A percentile compares a stretch with the other conserved stretches of the same genome.
Conservation (phyloP, 2,113 vertebrate species). For the Herpailurus yagouaroundi region DNA sequence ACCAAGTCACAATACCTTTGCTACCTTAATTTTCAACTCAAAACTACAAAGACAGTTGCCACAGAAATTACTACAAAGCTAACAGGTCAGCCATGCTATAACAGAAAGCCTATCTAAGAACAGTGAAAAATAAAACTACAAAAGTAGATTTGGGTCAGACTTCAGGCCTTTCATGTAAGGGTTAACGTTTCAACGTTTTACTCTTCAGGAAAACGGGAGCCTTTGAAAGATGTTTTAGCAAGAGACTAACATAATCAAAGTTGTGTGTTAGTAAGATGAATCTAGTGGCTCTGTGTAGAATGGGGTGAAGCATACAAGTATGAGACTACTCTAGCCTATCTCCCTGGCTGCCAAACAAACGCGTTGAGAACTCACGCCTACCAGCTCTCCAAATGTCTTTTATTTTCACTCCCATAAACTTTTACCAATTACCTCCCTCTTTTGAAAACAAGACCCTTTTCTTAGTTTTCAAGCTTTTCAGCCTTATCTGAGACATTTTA, state of each 20-base stretch:
- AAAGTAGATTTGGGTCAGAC: not conserved
- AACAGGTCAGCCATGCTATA: not conserved
- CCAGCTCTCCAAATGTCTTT: not conserved
- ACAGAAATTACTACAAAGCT: constrained; percentile 34
- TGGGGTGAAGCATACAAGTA: not conserved
- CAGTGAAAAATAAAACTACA: not conserved
- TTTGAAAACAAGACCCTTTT: constrained; percentile 11
- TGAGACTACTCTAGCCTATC: not conserved
- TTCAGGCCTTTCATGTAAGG: not conserved
- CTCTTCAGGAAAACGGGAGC: not conserved
- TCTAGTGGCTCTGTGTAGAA: not conserved
- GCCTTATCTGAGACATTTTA: not conserved
- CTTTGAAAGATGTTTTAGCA: not conserved
- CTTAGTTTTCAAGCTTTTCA: constrained; percentile 20
- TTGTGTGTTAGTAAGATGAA: not conserved
- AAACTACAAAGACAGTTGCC: constrained; percentile 9
- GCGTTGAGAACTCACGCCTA: not conserved
- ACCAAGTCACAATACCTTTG: not conserved
- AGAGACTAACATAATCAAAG: not conserved
- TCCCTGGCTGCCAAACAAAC: not conserved
- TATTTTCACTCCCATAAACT: not conserved
- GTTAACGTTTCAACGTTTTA: constrained; percentile 17
- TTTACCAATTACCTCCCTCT: not conserved
- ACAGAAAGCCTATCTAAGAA: not conserved
- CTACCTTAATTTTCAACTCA: constrained; percentile 7